Evolutionary conservation across 1,140 invertebrate species (phyloP), one percentile per base, ranked within the genome.

Genomic region (Lordiphosa clarofinis): DNA sequence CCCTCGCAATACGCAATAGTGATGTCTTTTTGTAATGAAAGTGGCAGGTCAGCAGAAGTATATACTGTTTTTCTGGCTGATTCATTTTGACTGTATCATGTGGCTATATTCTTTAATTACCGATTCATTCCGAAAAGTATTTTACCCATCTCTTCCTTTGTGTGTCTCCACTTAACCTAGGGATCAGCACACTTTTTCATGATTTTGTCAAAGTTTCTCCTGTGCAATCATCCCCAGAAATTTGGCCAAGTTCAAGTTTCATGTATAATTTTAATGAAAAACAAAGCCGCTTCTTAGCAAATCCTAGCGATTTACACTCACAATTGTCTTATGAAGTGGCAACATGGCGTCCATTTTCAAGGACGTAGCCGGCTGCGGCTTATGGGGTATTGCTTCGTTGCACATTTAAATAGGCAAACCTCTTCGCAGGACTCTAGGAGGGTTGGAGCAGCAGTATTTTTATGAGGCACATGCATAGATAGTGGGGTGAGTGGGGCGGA

Each of bases 271-370:
- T 71, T 71, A 70, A 71, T 72, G 24, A 70, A 69, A 69, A 58
- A 50, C 58, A 63, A 70, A 43, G 24, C 24, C 6, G 24, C 24
- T 28, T 1, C 42, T 60, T 31, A 42, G 28, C 52, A 63, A 64
- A 73, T 63, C 55, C 56, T 42, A 39, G 62, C 71, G 60, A 57
- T 64, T 81, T 81, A 63, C 70, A 81, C 65, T 72, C 59, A 57
- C 68, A 84, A 73, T 84, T 73, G 78, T 73, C 78, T 82, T 73
- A 78, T 71, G 43, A 76, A 82, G 72, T 84, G 72, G 67, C 76
- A 82, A 75, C 76, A 82, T 56, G 62, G 62, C 56, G 39, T 7
- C n/a, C 13, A 15, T 24, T 11, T 38, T 28, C 53, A 68, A 60
- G 54, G 44, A 43, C 52, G 37, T 43, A 61, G 61, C 54, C 56